Percentiles rank a stretch among this genome's conserved stretches.
Evolutionary conservation across 2,888 invertebrate species (phyloP).

Genomic region (Limnephilus auricula): DNA sequence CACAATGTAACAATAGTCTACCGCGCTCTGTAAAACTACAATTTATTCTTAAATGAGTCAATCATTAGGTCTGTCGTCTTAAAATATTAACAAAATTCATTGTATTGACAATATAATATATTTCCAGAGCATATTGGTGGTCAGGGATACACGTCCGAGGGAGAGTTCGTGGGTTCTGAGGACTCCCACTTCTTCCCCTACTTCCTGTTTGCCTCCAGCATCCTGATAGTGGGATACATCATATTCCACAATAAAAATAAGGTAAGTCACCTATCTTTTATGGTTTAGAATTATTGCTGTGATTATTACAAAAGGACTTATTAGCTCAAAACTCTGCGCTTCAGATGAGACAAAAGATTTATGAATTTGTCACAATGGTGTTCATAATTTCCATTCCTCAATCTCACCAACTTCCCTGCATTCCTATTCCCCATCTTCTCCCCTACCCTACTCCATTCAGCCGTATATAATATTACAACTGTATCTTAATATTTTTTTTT

Average conservation of each 20-base stretch:
- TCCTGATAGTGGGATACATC: conserved; percentile 81
- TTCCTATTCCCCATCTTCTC: too few relatives aligned
- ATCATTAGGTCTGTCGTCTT: too few relatives aligned
- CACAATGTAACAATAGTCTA: too few relatives aligned
- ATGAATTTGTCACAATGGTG: too few relatives aligned
- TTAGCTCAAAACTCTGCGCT: background rate
- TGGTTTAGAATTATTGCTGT: background rate
- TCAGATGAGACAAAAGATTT: background rate
- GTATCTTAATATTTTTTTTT: too few relatives aligned
- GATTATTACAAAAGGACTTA: background rate
- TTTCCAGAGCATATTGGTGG: conserved; percentile 25
- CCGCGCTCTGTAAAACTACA: too few relatives aligned
- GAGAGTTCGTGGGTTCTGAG: conserved; percentile 72
- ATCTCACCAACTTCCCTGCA: too few relatives aligned
- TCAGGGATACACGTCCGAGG: conserved; percentile 10
- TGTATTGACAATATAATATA: background rate
- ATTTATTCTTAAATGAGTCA: too few relatives aligned
- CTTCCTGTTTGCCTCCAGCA: conserved; percentile 80
- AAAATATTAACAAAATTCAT: background rate
- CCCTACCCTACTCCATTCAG: too few relatives aligned
- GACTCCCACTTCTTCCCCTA: conserved; percentile 84
- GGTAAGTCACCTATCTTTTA: conserved; percentile 40
- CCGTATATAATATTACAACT: too few relatives aligned
- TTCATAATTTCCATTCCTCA: too few relatives aligned
- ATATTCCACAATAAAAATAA: conserved; percentile 72